Conservation (phyloP, 2,797 vertebrate species). For the Cuniculus paca region DNA sequence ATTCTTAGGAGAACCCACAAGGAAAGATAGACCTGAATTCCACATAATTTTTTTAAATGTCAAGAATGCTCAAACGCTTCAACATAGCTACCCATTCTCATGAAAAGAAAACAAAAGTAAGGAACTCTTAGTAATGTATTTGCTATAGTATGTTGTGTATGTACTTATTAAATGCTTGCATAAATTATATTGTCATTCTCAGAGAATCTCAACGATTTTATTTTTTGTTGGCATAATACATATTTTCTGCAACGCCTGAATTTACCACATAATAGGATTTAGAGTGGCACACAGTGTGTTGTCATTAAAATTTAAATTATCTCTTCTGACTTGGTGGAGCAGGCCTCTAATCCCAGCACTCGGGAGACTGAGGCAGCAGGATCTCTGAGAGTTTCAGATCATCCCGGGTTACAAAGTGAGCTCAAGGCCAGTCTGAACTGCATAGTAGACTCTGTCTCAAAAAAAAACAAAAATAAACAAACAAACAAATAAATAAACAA, state of each 20-base stretch:
- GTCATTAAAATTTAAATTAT: background rate
- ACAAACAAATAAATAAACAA: no score
- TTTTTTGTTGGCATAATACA: background rate
- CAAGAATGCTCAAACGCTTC: background rate
- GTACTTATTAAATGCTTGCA: background rate
- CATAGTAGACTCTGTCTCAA: no score
- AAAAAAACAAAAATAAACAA: no score
- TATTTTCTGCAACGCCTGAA: background rate
- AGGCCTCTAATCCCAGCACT: no score
- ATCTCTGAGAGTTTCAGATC: no score
- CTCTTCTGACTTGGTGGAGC: no score
- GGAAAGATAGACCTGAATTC: background rate
- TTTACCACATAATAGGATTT: background rate
- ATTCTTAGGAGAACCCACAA: background rate
- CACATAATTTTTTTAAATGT: background rate
- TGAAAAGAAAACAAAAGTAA: background rate
- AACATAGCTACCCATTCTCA: background rate
- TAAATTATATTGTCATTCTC: background rate
- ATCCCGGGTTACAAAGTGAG: no score
- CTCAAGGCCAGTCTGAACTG: no score
- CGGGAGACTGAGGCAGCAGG: no score
- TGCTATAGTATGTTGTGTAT: background rate
- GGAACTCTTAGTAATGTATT: background rate
- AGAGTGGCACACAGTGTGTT: background rate
- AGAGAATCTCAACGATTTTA: background rate